Base-by-base conservation (phyloP, 2,113 vertebrate genomes). In the Excalfactoria chinensis region DNA sequence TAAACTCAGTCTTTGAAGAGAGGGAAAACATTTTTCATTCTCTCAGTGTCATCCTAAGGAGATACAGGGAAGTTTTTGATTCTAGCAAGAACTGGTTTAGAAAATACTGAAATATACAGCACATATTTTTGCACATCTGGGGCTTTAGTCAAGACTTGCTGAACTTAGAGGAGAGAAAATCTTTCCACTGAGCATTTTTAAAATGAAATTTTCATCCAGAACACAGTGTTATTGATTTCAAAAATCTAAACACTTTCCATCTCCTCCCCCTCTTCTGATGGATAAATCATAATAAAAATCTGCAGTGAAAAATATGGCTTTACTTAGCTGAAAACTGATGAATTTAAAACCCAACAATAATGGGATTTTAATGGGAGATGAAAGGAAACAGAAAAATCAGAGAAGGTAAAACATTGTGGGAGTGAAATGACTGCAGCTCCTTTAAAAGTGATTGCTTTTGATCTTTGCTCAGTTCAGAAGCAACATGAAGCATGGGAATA, bases 371-470 rank as follows among this genome's bases (percentile, higher is more conserved):
- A 76, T 69, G 35, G 84, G 28, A 74, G 59, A 77, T 86, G 88
- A 88, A 78, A 94, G 35, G 56, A 63, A 19, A 72, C 72, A 43
- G 43, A 43, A 34, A 88, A 92, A 88, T 37, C 22, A 78, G 51
- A 75, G 70, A 64, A 93, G 78, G 87, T 71, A 62, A 92, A 94
- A 92, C 34, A 84, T 19, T n/a, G 7, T 70, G 48, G 23, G 17
- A 88, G 35, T 49, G 44, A 78, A 86, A 93, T 63, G 19, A 66
- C 49, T 88, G 35, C 56, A 73, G 14, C 4, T 91, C 8, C 60
- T 84, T 76, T 75, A 80, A 77, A 49, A 93, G 18, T 34, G 34
- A 55, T 67, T 63, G 48, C 26, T 94, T 91, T 95, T 86, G 40
- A 79, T 95, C 49, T 30, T 90, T 89, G 22, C 48, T 72, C 43